Evolutionary conservation across 2,797 vertebrate genomes (phyloP), one percentile per base, ranked within the genome.

Genomic region (Lagodon rhomboides): DNA sequence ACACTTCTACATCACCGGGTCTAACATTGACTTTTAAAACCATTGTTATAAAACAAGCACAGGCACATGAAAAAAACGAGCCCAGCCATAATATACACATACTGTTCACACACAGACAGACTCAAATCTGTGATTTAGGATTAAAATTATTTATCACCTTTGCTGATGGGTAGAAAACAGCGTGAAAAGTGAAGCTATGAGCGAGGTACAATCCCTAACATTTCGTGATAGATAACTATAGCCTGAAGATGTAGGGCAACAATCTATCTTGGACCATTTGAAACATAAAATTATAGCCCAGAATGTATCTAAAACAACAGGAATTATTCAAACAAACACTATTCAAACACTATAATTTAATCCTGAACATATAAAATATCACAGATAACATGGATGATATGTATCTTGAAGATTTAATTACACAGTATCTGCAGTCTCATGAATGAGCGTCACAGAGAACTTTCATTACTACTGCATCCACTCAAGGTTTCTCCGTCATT

Each of bases 401-500:
- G 11, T 61, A 12, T 61, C 64, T 41, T 53, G 13, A 65, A 60
- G n/a, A 73, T 63, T n/a, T 66, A 85, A 80, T 70, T 54, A 60
- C 5, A 80, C 63, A 60, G 54, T 50, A 73, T 72, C 30, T 73
- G 59, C n/a, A 62, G 34, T 22, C 68, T 73, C 72, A 55, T 22
- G 73, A 76, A 79, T 22, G 59, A 84, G 65, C 74, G 63, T 74
- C 55, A 65, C 25, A 73, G 38, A 63, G 54, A 87, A 91, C 80
- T 80, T 86, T 85, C 65, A 89, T 80, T 85, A 85, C 70, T 75
- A 73, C 51, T 68, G 64, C 62, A 75, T 69, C 51, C 25, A 77
- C 68, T 84, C 56, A 81, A 86, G 78, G 80, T 73, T 84, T 81
- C 61, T 65, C 63, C 76, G 66, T 77, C 68, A 71, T 90, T 91